Conservation (phyloP, 2,113 vertebrate genomes). For the Podarcis raffonei region DNA sequence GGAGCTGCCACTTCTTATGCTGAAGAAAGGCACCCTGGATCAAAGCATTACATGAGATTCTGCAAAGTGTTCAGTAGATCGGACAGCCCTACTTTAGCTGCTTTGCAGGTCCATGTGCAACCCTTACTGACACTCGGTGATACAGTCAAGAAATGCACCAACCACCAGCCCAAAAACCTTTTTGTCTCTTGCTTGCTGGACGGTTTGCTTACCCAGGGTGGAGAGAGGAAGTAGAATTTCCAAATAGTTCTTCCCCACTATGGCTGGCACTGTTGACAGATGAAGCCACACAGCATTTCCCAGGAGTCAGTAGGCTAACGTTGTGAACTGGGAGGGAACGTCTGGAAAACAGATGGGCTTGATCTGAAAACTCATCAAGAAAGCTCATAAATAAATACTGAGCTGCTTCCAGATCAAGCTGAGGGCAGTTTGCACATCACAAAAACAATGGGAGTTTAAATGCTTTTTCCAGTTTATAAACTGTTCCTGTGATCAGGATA, state of each 20-base stretch:
- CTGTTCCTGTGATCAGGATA: background rate
- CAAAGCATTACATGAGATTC: background rate
- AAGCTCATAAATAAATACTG: background rate
- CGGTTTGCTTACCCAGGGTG: background rate
- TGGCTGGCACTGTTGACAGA: background rate
- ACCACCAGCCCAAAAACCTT: background rate
- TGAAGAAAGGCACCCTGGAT: background rate
- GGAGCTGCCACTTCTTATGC: background rate
- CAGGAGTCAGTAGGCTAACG: background rate
- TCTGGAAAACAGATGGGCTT: background rate
- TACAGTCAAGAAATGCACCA: background rate
- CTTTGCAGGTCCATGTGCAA: background rate
- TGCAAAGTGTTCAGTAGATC: background rate
- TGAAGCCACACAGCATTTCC: background rate
- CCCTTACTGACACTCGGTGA: background rate
- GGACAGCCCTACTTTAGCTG: background rate
- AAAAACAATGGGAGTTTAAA: background rate
- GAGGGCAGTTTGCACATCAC: background rate
- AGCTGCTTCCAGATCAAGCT: background rate
- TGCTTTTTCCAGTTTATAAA: background rate
- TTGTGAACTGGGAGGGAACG: background rate
- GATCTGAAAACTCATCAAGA: background rate
- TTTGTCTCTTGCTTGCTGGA: background rate
- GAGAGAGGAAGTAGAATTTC: background rate
- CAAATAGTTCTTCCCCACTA: background rate